phyloP scores from a whole-genome alignment of 2,888 invertebrate genomes.

The Steromphala cineraria region DNA sequence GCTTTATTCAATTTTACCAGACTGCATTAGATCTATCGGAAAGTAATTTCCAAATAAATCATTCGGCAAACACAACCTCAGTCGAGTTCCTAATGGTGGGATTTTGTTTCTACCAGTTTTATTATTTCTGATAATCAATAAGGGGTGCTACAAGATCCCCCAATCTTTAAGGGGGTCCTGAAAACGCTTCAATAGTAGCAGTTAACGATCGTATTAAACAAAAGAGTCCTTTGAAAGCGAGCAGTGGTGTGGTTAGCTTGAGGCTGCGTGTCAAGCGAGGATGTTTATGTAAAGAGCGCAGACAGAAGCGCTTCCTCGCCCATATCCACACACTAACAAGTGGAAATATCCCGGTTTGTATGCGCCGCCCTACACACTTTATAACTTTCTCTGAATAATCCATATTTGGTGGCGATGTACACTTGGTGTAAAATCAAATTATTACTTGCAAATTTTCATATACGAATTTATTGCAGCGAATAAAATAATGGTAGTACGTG shows the following conservation, averaged over 20 bases:
- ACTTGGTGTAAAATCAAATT: not conserved
- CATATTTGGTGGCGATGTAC: conserved; percentile 5
- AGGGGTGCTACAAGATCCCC: not conserved
- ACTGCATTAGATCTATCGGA: conserved; percentile 29
- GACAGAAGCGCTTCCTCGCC: not conserved
- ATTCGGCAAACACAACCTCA: conserved; percentile 29
- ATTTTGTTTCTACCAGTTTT: conserved; percentile 26
- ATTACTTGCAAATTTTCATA: conserved; percentile 2
- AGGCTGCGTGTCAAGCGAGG: not conserved
- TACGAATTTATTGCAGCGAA: not conserved
- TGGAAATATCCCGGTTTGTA: not conserved
- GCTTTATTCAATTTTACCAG: conserved; percentile 37
- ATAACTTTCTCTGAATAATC: conserved; percentile 14
- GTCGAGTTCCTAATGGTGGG: conserved; percentile 30
- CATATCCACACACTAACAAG: not conserved
- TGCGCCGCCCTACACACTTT: not conserved
- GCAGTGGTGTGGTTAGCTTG: not conserved
- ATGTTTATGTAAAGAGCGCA: not conserved
- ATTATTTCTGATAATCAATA: conserved; percentile 24
- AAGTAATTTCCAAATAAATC: conserved; percentile 30
- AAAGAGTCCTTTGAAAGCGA: not conserved
- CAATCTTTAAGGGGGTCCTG: not conserved
- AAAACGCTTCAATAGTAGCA: not conserved
- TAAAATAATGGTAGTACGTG: not conserved
- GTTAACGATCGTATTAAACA: conserved; percentile 25